Conservation (phyloP, 2,797 vertebrate genomes). For the Schizothorax lantsangensis region DNA sequence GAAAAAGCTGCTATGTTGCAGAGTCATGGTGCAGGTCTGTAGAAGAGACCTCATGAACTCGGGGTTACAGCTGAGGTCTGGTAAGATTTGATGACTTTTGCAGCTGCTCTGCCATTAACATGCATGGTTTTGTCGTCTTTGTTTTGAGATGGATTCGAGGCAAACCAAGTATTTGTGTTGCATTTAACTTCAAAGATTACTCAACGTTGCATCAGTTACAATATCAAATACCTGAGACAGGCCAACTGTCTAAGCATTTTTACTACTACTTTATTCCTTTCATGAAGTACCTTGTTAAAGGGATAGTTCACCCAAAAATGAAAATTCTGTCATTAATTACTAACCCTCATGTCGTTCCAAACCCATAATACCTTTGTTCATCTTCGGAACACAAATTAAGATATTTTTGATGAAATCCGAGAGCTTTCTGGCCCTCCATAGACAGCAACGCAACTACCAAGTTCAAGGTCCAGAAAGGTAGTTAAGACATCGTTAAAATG, state of each 20-base stretch:
- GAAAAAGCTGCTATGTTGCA: conserved; percentile 17
- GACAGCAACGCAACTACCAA: too few relatives aligned
- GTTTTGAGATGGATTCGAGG: not conserved
- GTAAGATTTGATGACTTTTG: conserved; percentile 12
- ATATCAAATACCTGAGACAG: not conserved
- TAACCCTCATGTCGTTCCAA: too few relatives aligned
- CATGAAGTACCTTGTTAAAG: not conserved
- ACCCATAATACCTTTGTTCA: too few relatives aligned
- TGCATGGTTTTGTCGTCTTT: not conserved
- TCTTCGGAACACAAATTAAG: too few relatives aligned
- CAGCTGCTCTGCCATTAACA: conserved; percentile 21
- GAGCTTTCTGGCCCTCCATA: too few relatives aligned
- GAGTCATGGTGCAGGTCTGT: conserved; percentile 4
- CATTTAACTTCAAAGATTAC: not conserved
- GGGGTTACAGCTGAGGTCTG: conserved; percentile 6
- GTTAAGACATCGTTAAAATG: too few relatives aligned
- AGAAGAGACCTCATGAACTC: conserved; percentile 28
- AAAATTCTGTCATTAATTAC: too few relatives aligned
- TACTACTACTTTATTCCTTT: not conserved
- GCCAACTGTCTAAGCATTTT: not conserved
- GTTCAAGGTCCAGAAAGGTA: too few relatives aligned
- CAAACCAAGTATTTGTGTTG: not conserved
- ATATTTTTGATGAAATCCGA: too few relatives aligned
- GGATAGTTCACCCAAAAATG: too few relatives aligned
- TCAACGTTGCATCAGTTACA: not conserved